phyloP scores from a whole-genome alignment of 1,140 invertebrate genomes.

The Mya arenaria region DNA sequence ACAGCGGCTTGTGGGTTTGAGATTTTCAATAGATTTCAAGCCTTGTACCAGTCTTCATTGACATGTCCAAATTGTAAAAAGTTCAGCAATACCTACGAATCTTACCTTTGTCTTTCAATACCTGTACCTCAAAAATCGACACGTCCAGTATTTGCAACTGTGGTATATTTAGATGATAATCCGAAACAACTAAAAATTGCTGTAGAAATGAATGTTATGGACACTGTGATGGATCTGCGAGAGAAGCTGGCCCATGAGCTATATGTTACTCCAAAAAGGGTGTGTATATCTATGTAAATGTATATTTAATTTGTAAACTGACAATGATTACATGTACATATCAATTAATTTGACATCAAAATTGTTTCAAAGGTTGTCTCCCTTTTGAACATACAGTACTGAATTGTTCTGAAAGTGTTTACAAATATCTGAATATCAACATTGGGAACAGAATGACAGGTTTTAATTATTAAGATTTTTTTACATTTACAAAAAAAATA shows the following conservation, averaged over 20 bases:
- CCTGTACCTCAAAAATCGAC: slow-evolving; percentile 90
- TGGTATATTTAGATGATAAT: slow-evolving; percentile 92
- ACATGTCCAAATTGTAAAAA: slow-evolving; percentile 95
- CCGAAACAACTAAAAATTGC: slow-evolving; percentile 83
- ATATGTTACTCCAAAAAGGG: slow-evolving; percentile 58
- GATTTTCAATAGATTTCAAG: slow-evolving; percentile 94
- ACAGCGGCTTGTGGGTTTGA: slow-evolving; percentile 98
- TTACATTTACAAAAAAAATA: no score
- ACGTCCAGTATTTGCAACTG: slow-evolving; percentile 87
- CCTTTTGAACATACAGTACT: no score
- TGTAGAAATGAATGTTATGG: slow-evolving; percentile 69
- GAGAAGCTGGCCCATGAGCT: slow-evolving; percentile 69
- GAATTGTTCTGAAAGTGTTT: no score
- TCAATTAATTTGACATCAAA: no score
- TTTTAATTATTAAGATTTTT: no score
- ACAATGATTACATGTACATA: no score
- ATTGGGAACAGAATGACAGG: no score
- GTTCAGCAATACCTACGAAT: slow-evolving; percentile 98
- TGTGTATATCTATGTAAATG: no score
- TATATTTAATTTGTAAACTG: no score
- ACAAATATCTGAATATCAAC: no score
- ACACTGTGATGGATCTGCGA: slow-evolving; percentile 73
- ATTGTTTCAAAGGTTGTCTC: no score
- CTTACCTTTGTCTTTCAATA: slow-evolving; percentile 97
- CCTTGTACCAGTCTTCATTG: slow-evolving; percentile 91